Percentiles rank a stretch among this genome's conserved stretches.
Evolutionary conservation across 2,113 vertebrate genomes (phyloP).

Genomic region (Smithornis capensis): DNA sequence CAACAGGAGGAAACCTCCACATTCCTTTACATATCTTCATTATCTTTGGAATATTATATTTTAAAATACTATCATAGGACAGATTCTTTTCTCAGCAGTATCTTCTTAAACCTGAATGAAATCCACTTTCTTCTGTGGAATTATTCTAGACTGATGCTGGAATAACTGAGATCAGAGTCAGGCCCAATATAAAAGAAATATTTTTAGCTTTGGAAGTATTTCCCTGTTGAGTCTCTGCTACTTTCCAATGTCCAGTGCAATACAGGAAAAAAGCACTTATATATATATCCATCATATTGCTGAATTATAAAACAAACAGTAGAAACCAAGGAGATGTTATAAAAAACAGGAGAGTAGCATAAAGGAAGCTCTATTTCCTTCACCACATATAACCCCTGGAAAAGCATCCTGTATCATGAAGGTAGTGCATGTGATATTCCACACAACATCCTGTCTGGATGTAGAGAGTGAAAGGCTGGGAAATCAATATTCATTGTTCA

Average conservation of each 20-base stretch:
- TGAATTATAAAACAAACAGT: conserved; percentile 50
- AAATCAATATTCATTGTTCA: background rate
- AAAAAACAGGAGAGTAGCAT: background rate
- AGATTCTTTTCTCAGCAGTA: background rate
- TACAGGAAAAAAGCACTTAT: conserved; percentile 18
- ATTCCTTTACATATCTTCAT: background rate
- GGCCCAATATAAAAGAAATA: background rate
- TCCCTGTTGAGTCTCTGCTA: background rate
- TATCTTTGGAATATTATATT: background rate
- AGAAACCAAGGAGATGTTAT: conserved; percentile 40
- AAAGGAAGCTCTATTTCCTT: conserved; percentile 29
- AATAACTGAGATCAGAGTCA: conserved; percentile 1
- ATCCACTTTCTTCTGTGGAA: background rate
- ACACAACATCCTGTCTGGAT: background rate
- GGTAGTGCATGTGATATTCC: background rate
- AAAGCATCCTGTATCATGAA: background rate
- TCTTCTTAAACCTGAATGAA: background rate
- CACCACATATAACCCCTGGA: background rate
- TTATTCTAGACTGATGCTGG: background rate
- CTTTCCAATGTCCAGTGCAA: conserved; percentile 21
- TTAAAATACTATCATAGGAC: background rate
- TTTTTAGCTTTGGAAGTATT: background rate
- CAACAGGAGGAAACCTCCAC: background rate
- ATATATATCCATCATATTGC: background rate
- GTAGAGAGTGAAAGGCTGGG: background rate